phyloP scores from a whole-genome alignment of 2,113 vertebrate species.

The Paradisaea rubra region DNA sequence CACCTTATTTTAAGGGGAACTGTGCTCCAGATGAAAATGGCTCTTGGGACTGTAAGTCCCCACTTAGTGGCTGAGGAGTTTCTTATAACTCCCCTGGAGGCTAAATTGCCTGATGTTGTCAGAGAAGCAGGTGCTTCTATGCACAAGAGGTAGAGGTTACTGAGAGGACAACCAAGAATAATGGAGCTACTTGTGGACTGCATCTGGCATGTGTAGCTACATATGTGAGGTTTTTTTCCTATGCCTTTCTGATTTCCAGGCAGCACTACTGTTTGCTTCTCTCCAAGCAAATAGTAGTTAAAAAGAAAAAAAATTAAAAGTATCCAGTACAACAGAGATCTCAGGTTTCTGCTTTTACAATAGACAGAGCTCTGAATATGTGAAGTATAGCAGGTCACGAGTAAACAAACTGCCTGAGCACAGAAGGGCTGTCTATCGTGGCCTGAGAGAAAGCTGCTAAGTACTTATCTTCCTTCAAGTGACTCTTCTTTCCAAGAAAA shows the following conservation, averaged over 20 bases:
- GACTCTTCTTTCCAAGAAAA: neutral
- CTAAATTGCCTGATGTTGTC: neutral
- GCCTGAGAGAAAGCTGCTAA: neutral
- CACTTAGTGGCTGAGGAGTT: neutral
- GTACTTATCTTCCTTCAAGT: neutral
- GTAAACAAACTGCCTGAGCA: neutral
- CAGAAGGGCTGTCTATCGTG: neutral
- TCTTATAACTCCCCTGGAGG: neutral
- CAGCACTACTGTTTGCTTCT: neutral
- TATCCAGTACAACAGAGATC: neutral
- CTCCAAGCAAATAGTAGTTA: neutral
- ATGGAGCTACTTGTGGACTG: neutral
- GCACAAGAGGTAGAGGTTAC: slow-evolving; percentile 10
- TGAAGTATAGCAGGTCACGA: neutral
- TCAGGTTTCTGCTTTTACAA: neutral
- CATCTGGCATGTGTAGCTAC: neutral
- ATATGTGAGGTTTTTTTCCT: neutral
- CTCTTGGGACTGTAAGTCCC: neutral
- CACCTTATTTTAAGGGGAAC: neutral
- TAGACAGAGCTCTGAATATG: neutral
- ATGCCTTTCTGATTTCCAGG: neutral
- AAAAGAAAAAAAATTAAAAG: neutral
- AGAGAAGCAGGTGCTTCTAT: slow-evolving; percentile 4
- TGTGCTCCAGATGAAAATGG: neutral
- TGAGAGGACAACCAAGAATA: neutral